Percentiles rank a stretch among this genome's conserved stretches.
Evolutionary conservation across 1,140 invertebrate species (phyloP).

Genomic region (Drusus annulatus): DNA sequence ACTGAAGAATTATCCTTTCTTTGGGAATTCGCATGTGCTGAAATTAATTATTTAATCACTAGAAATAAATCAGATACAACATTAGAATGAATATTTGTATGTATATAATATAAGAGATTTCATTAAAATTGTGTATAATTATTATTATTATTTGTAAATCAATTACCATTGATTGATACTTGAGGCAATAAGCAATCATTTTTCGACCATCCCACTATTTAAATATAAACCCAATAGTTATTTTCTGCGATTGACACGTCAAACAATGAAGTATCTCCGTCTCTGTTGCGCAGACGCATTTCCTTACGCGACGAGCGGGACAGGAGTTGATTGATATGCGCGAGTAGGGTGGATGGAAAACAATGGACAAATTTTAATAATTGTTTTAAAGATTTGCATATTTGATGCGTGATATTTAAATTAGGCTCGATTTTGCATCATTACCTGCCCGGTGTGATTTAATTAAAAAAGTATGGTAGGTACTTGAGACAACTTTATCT

Average conservation of each 20-base stretch:
- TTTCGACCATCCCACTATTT: not conserved
- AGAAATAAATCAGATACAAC: too few species aligned
- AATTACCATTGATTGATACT: too few species aligned
- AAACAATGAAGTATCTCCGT: constrained; percentile 29
- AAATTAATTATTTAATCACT: too few species aligned
- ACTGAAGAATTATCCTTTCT: too few species aligned
- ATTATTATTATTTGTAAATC: too few species aligned
- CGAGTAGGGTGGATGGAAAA: constrained; percentile 24
- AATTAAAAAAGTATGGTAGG: too few species aligned
- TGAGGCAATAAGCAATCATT: not conserved
- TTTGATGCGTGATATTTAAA: constrained; percentile 1
- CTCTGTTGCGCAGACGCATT: constrained; percentile 6
- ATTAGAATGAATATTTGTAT: too few species aligned
- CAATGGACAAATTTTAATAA: constrained; percentile 30
- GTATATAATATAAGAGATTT: too few species aligned
- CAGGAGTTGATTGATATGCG: constrained; percentile 42
- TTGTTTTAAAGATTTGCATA: constrained; percentile 25
- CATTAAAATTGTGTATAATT: too few species aligned
- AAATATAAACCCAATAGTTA: constrained; percentile 49
- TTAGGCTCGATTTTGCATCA: not conserved
- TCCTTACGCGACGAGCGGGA: not conserved
- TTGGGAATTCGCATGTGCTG: too few species aligned
- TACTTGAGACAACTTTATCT: too few species aligned
- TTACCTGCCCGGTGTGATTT: too few species aligned
- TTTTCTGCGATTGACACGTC: constrained; percentile 11